Percentiles rank a stretch among this genome's conserved stretches.
phyloP scores from a whole-genome alignment of 1,140 invertebrate species.

The Macrosteles quadrilineatus region DNA sequence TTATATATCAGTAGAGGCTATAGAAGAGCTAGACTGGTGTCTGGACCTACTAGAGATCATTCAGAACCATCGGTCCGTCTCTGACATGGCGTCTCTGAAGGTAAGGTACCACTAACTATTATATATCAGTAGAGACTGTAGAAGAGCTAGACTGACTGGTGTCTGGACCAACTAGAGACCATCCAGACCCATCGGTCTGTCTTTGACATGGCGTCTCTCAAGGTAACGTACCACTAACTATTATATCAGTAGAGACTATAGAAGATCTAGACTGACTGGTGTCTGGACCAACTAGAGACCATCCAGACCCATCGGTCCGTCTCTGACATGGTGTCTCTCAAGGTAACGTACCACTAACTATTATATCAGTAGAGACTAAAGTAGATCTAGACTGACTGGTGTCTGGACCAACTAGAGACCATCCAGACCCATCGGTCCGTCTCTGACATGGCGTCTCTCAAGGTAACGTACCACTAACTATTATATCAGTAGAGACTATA shows the following conservation, averaged over 20 bases:
- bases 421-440: conserved; percentile 99
- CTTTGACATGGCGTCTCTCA: conserved; percentile 98
- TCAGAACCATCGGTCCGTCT: too few relatives aligned
- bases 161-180: conserved; percentile 97
- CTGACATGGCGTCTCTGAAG: too few relatives aligned
- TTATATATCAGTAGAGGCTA: too few relatives aligned
- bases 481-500: too few relatives aligned
- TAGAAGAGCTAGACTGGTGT: conserved; percentile 99
- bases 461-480: too few relatives aligned
- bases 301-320: conserved; percentile 99
- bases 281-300: conserved; percentile 97
- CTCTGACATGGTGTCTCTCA: conserved; percentile 98
- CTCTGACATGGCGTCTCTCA: conserved; percentile 98
- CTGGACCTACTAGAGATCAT: conserved; percentile 98
- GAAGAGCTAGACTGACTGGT: conserved; percentile 99
- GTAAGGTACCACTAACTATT: too few relatives aligned
- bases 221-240: too few relatives aligned
- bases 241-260: conserved; percentile 97
- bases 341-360: conserved; percentile 95
- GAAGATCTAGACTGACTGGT: conserved; percentile 99
- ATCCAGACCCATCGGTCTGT: conserved; percentile 99
- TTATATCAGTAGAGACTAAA: conserved; percentile 94
- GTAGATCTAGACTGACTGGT: conserved; percentile 99
- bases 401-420: conserved; percentile 97
- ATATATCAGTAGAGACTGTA: conserved; percentile 94